Base-by-base conservation (phyloP, 2,797 vertebrate species). In the Somateria mollissima region DNA sequence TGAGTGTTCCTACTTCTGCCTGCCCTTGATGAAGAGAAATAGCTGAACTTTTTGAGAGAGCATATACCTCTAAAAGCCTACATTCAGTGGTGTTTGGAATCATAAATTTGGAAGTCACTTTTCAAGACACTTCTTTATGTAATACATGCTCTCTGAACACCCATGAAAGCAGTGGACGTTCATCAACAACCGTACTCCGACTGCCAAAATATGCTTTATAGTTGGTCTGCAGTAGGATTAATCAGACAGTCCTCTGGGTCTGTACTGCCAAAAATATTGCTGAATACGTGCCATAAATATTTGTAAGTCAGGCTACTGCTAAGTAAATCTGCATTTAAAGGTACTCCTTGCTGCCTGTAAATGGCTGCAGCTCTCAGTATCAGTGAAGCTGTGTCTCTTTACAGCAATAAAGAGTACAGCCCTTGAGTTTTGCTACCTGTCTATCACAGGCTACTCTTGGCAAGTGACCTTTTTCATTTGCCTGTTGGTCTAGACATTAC, bases 401-500 rank as follows among this genome's bases (percentile, higher is more conserved):
- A 56, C 3, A 84, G 85, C 60, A 83, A 34, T 43, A 51, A 34
- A 15, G 24, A 92, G 60, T 54, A 41, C 54, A 70, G 61, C 51
- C 60, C 30, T 81, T 75, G 34, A 51, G 10, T 94, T 71, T 45
- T 89, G 69, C 36, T 71, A 56, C 72, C 49, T 89, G 72, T 82
- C 89, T 82, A 30, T 86, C 77, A 45, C 53, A 77, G 78, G 25
- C 85, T 81, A 69, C 71, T 94, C 66, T 96, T 96, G 93, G 92
- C 93, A 94, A 87, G 73, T 27, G 13, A 61, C 24, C 8, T 8
- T 65, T 70, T 87, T 69, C 88, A 88, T 88, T 90, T 91, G 89
- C 91, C 57, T 91, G 36, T 80, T 84, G 81, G 94, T 93, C 93
- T 96, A 95, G 87, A 91, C 96, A 87, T 96, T 86, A 93, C 83